These are phyloP conservation scores for Drosophila eohydei DNA, from an alignment of 2,888 invertebrate genomes.

Conservation along the genomic window DNA sequence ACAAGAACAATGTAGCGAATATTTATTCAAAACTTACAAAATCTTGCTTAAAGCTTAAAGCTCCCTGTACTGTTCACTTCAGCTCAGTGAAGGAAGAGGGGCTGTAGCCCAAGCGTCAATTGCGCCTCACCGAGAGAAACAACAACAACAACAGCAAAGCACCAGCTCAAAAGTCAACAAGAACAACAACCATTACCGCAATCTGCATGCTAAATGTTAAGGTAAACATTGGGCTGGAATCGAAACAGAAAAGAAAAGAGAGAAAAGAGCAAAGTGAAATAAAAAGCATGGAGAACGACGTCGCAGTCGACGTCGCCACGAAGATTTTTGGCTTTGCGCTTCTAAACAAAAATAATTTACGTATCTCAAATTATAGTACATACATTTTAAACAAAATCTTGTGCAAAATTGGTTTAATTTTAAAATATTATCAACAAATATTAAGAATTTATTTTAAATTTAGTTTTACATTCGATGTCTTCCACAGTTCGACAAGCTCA, in stretches of 20 bases:
- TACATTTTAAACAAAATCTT: neutral
- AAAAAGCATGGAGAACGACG: slow-evolving; percentile 16
- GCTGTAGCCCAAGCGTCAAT: slow-evolving; percentile 23
- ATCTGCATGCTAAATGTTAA: slow-evolving; percentile 48
- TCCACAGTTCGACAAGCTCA: neutral
- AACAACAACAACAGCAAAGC: slow-evolving; percentile 11
- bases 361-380: neutral
- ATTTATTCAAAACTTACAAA: slow-evolving; percentile 32
- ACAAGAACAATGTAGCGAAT: slow-evolving; percentile 12
- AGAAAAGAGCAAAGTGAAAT: slow-evolving; percentile 2
- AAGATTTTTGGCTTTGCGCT: slow-evolving; percentile 9
- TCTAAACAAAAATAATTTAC: slow-evolving; percentile 8
- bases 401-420: neutral
- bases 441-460: neutral
- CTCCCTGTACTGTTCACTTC: slow-evolving; percentile 4
- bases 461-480: neutral
- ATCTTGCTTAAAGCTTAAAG: slow-evolving; percentile 23
- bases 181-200: slow-evolving; percentile 32
- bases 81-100: neutral
- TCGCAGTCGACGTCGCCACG: slow-evolving; percentile 11
- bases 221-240: slow-evolving; percentile 40
- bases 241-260: neutral
- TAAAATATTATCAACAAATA: neutral
- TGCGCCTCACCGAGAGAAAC: slow-evolving; percentile 41
- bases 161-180: slow-evolving; percentile 14